Base-by-base conservation (phyloP, 2,113 vertebrate species). In the Anguilla japonica region DNA sequence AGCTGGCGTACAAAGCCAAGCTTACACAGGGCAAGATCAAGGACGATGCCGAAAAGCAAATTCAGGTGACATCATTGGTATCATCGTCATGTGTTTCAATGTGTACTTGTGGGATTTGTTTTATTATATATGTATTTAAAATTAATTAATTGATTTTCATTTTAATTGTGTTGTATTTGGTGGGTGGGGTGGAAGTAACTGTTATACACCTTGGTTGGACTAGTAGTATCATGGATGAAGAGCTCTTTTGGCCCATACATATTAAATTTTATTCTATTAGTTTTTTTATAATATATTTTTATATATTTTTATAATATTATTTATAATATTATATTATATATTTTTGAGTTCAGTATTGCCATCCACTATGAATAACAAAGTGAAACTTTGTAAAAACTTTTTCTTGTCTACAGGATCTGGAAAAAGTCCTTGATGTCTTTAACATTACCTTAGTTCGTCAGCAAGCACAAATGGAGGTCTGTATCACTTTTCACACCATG, bases 381-480 rank as follows among this genome's bases (percentile, higher is more conserved):
- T 67, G 7, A 67, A 67, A 60, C 14, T 34, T 34, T 34, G 34
- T 15, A 60, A 60, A 46, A 22, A 81, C 3, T 81, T 20, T 87
- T 60, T 93, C 83, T 86, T 0, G 88, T 88, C 88, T 86, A 3
- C 90, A 99, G 98, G 96, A 97, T 41, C 91, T 99, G 83, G 98
- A 99, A 93, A 98, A 96, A 86, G 87, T 91, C 53, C 95, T 99
- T 26, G 98, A 99, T 60, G 97, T 99, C 78, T 99, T 99, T 91
- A 99, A 97, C 92, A 99, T 97, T 88, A 91, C 97, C 20, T 92
- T 99, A 92, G 97, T 94, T 84, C 96, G 98, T 40, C 98, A 99
- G 57, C 98, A 99, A 92, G 97, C 97, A 11, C 97, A 98, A 89
- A 96, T 97, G 91, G 98, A 99, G 98, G 98, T 99, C 60, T 80